Evolutionary conservation across 2,113 vertebrate species (phyloP), one percentile per base, ranked within the genome.

Genomic region (Nycticorax nycticorax): DNA sequence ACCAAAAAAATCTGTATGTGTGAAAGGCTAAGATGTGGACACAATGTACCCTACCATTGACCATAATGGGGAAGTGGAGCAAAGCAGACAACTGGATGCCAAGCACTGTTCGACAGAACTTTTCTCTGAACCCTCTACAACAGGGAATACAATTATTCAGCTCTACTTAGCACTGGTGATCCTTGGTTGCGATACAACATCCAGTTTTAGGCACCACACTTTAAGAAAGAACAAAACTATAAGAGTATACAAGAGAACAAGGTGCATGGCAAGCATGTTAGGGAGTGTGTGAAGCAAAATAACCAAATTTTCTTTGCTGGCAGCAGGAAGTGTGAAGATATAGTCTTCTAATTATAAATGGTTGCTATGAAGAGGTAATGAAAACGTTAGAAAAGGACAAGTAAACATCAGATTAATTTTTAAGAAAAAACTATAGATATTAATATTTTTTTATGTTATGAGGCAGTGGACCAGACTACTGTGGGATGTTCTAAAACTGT

Each of bases 101-200:
- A 55, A 75, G 28, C 19, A 26, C 60, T 41, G 19, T 53, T 79
- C 66, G 41, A 91, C 33, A 73, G 67, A 80, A 74, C 56, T 69
- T 71, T 92, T 67, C 55, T 81, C 32, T 93, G n/a, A 78, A 20
- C 5, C 7, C 11, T 87, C 37, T 74, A 15, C 52, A 67, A 63
- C 7, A 71, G 47, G n/a, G 52, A 92, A 85, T 63, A 71, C 19
- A 85, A 78, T 94, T 95, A 85, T 78, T 94, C 92, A 89, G 72
- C 85, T 89, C 81, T 79, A 39, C 52, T 94, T 95, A 87, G 47
- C 74, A 68, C 33, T 93, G 48, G 32, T 68, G 37, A 89, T 59
- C 60, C 52, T 68, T 67, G 28, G 32, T 81, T 79, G 47, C 2
- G 4, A 27, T 52, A 52, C 23, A 18, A 63, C n/a, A 75, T n/a